Base-by-base conservation (phyloP, 2,113 vertebrate genomes). In the Cygnus atratus region DNA sequence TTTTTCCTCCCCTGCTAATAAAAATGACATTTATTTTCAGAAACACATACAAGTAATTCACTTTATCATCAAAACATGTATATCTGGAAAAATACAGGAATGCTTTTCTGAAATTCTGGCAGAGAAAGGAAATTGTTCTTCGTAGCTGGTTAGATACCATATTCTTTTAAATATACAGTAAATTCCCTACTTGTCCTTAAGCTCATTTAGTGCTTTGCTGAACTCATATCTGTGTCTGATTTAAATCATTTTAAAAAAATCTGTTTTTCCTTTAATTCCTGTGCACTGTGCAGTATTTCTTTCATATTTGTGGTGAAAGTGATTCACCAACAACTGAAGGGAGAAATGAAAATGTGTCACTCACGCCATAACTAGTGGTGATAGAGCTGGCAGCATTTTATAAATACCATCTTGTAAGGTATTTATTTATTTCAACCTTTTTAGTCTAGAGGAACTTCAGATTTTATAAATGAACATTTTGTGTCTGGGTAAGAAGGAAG, bases 331-430 rank as follows among this genome's bases (percentile, higher is more conserved):
- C 0, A 21, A 46, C 20, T 7, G 14, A 84, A 22, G 26, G 41
- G 26, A 84, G 65, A 77, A 88, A 84, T 0, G 0, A 68, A 54
- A 72, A 81, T 22, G 35, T 44, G 5, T 44, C 41, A 35, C 43
- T 58, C 43, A 18, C 1, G 16, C 46, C 28, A 0, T 11, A 29
- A 44, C 26, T 9, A 50, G 61, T 1, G 2, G 79, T 6, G 4
- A 41, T 1, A 43, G 28, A 68, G 71, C 61, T 54, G 26, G 33
- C 31, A 81, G 46, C 65, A 33, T 26, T 16, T 13, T 9, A 2
- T 31, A 52, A 48, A 28, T 33, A 44, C 21, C 22, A 13, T 7
- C 20, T 37, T 31, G 14, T 2, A 39, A 71, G 25, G 65, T 29
- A 73, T n/a, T 76, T 50, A 71, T 19, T 81, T 62, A 71, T 19